phyloP scores from a whole-genome alignment of 1,140 invertebrate genomes.

The Dryas iulia region DNA sequence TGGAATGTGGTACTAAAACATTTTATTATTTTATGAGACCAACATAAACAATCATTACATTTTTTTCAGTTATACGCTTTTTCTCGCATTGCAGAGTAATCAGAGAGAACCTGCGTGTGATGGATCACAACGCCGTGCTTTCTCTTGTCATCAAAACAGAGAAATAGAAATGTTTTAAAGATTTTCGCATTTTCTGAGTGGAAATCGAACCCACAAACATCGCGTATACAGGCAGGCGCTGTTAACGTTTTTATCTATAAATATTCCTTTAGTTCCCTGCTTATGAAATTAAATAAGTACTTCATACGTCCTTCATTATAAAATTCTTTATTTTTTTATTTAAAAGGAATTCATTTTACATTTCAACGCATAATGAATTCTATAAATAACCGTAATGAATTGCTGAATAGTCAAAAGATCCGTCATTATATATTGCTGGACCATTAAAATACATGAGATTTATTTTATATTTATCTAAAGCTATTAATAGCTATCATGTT shows the following conservation, averaged over 20 bases:
- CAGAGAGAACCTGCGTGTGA: too few species aligned
- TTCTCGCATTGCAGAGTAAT: too few species aligned
- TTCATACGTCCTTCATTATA: background rate
- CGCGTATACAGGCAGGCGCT: too few species aligned
- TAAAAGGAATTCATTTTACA: background rate
- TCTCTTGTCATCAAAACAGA: too few species aligned
- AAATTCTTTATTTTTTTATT: background rate
- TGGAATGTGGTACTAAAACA: too few species aligned
- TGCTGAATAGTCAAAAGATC: background rate
- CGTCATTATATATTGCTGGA: background rate
- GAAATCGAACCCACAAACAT: too few species aligned
- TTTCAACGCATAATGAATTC: slow-evolving; percentile 5
- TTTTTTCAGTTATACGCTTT: too few species aligned
- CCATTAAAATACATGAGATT: slow-evolving; percentile 12
- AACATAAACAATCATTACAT: too few species aligned
- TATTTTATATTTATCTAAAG: background rate
- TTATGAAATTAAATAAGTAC: background rate
- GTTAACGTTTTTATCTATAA: background rate
- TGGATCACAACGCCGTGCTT: too few species aligned
- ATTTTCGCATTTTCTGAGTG: too few species aligned
- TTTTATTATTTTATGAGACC: too few species aligned
- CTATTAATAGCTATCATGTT: background rate
- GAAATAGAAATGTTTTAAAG: too few species aligned
- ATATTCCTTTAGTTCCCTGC: background rate
- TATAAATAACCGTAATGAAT: background rate